A percentile compares a stretch with the other conserved stretches of the same genome.
phyloP scores from a whole-genome alignment of 2,888 invertebrate genomes.

The Syritta pipiens region DNA sequence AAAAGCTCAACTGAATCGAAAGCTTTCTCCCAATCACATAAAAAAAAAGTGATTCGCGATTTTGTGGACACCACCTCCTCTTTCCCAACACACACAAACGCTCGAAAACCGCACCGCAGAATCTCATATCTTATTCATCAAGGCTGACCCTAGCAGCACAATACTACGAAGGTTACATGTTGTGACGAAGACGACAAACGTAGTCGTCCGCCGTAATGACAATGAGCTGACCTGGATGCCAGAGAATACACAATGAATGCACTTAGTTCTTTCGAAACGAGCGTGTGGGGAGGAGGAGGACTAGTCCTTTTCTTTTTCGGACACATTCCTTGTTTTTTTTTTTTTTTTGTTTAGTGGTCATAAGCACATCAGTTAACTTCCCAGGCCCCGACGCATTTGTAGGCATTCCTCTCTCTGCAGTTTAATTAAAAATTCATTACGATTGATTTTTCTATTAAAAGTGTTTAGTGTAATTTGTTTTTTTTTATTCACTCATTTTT shows the following conservation, averaged over 20 bases:
- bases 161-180: conserved; percentile 7
- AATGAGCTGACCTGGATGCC: conserved; percentile 31
- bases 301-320: too few relatives aligned
- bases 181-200: not conserved
- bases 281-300: too few relatives aligned
- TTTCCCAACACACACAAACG: not conserved
- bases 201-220: conserved; percentile 1
- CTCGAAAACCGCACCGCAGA: conserved; percentile 2
- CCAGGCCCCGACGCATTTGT: not conserved
- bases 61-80: too few relatives aligned
- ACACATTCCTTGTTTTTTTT: too few relatives aligned
- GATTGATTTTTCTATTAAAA: conserved; percentile 49
- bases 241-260: conserved; percentile 15
- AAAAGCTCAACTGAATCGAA: not conserved
- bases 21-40: not conserved
- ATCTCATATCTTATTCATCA: conserved; percentile 16
- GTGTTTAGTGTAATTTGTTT: too few relatives aligned
- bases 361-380: not conserved
- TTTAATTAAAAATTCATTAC: conserved; percentile 37
- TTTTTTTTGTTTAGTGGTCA: too few relatives aligned
- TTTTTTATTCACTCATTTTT: too few relatives aligned
- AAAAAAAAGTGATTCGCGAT: too few relatives aligned
- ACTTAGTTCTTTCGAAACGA: too few relatives aligned
- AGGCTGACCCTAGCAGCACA: conserved; percentile 18
- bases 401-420: conserved; percentile 7